Evolutionary conservation across 2,113 vertebrate genomes (phyloP), one percentile per base, ranked within the genome.

Genomic region (Leucoraja erinaceus): DNA sequence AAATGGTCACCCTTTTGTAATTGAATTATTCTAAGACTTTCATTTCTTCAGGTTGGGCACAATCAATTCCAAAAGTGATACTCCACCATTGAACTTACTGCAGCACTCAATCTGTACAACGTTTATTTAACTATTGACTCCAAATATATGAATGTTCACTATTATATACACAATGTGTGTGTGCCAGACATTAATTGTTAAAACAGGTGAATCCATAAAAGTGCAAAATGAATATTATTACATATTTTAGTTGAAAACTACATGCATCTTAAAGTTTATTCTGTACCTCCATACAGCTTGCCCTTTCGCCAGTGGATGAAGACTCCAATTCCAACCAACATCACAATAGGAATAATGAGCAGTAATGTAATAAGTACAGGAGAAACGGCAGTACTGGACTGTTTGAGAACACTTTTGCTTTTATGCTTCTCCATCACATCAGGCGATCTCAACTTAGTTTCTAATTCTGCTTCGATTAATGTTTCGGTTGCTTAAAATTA

Each of bases 281-380:
- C 14, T 93, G 95, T 97, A 97, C 96, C 96, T 96, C 96, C 95
- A 95, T 95, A 97, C 95, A 94, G 95, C 96, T 97, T 95, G 95
- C 96, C 96, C 94, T 98, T 99, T 94, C 95, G 98, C 98, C 98
- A 99, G 94, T 96, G 97, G 95, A 99, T 96, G 94, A 98, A 98
- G 90, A 96, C 93, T 54, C 96, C 97, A 93, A 97, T 95, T 94
- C 96, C 95, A 93, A 98, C 94, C 94, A 99, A 96, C 90, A 97
- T 93, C 95, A 96, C 94, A 94, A 98, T 93, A 54, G 98, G 98
- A 93, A 98, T 95, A 93, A 98, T 95, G 93, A 99, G 97, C 93
- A 99, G 97, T 77, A 97, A 96, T 94, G 97, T 98, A 95, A 99
- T 96, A 94, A 99, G 94, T 93, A 97, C 95, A 38, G 98, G 95